Base-by-base conservation (phyloP, 2,888 invertebrate species). In the Zaprionus bogoriensis region DNA sequence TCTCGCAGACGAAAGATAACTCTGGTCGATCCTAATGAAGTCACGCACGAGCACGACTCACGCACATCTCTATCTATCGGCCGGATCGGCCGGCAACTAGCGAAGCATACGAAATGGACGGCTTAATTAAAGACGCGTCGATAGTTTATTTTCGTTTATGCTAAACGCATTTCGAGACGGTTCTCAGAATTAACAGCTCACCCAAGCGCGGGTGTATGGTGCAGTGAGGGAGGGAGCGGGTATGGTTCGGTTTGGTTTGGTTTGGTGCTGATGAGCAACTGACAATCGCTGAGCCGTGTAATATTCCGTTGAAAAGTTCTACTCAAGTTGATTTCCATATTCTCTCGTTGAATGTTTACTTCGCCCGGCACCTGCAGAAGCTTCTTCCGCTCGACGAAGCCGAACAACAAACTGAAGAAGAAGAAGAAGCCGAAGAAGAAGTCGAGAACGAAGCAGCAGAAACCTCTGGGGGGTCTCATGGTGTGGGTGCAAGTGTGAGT, bases 211-310 rank as follows among this genome's bases (percentile, higher is more conserved):
- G 4, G 9, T 10, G 30, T 4, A 7, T 0, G 12, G 7, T 3
- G 9, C n/a, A 2, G 38, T 1, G 2, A 1, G 0, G 0, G 17
- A 2, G 4, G 6, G 6, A 2, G 38, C 1, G 7, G 12, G 1
- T n/a, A n/a, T n/a, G n/a, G n/a, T n/a, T n/a, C 6, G 20, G 22
- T 0, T 6, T 25, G 14, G 5, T n/a, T n/a, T n/a, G n/a, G n/a
- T n/a, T n/a, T n/a, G n/a, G n/a, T n/a, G n/a, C n/a, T n/a, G n/a
- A n/a, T n/a, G n/a, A n/a, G n/a, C n/a, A n/a, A n/a, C n/a, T 10
- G 27, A 30, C 46, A 57, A 46, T 82, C 63, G 69, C 77, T 76
- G 76, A 76, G 60, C 67, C 77, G 51, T 79, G 79, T 77, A 79
- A 77, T 77, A 63, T 73, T 72, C 61, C 58, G 50, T 55, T 69